Conservation (phyloP, 2,113 vertebrate genomes). For the Apodemus speciosus region DNA sequence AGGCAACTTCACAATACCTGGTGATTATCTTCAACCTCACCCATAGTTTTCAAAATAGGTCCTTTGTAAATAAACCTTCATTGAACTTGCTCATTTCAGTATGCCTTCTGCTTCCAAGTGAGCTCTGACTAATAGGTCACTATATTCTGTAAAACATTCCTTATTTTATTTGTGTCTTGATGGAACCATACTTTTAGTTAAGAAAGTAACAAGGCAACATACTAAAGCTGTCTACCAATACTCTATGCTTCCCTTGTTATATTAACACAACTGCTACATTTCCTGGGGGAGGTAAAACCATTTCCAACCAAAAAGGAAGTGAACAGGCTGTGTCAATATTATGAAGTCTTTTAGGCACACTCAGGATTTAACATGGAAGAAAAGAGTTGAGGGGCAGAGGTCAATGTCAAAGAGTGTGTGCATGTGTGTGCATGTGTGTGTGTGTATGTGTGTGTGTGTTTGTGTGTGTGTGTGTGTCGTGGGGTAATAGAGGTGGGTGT, state of each 20-base stretch:
- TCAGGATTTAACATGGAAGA: not conserved
- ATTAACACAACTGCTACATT: not conserved
- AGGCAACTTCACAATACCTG: not conserved
- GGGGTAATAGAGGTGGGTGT: too few species aligned
- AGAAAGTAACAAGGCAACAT: not conserved
- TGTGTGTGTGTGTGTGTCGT: not conserved
- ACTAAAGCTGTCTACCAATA: not conserved
- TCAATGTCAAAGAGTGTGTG: not conserved
- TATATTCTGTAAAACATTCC: not conserved
- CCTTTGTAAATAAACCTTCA: conserved; percentile 13
- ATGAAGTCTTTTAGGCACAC: not conserved
- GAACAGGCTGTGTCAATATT: not conserved
- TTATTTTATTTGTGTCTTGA: not conserved
- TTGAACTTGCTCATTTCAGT: not conserved
- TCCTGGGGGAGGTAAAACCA: not conserved
- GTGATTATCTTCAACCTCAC: not conserved
- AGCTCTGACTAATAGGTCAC: not conserved
- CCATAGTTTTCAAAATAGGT: not conserved
- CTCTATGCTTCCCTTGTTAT: not conserved
- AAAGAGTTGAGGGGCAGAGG: not conserved
- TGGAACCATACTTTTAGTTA: not conserved
- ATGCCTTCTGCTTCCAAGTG: not conserved
- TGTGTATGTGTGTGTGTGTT: not conserved
- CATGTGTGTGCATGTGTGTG: not conserved
- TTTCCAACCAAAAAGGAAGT: not conserved